Base-by-base conservation (phyloP, 1,140 invertebrate genomes). In the Trichonephila inaurata region DNA sequence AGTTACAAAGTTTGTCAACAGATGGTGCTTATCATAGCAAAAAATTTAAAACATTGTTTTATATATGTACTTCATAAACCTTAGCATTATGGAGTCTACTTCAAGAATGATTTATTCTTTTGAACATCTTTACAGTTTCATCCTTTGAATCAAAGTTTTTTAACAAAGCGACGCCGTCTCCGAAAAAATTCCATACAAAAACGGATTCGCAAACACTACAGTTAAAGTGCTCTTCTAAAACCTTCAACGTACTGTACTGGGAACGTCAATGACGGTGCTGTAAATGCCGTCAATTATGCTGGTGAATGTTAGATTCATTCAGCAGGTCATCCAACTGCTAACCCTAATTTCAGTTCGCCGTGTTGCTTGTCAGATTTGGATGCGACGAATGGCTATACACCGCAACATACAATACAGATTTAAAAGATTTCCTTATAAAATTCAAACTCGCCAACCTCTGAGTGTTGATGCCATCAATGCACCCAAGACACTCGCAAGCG, bases 321-420 rank as follows among this genome's bases (percentile, higher is more conserved):
- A 89, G 64, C 2, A 89, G 2, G 64, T 91, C 33, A 90, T 19
- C 58, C 51, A 16, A 62, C 16, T 19, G 72, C 0, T 0, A 51
- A n/a, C 58, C 89, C 24, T n/a, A 51, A 90, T 28, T 81, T 90
- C 72, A 24, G 16, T 81, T 18, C 89, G 58, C 24, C 16, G 1
- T 62, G 24, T 40, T 90, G 72, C 89, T 61, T 90, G 8, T 90
- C 28, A 19, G 58, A 33, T 51, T 90, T 44, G 24, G 81, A 69
- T 81, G 1, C 21, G 62, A 12, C 21, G 81, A 61, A 44, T 33
- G 60, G 16, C 19, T 21, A 64, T 81, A 16, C 81, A 40, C 1
- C 60, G 0, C 21, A 5, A 64, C 58, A 0, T 91, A 14, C 1
- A 6, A 19, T 0, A 62, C 1, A 77, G 19, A 16, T 72, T 81